Evolutionary conservation across 35 echinoderm and acorn worm genomes (phyloP).

Genomic region (Strongylocentrotus purpuratus): DNA sequence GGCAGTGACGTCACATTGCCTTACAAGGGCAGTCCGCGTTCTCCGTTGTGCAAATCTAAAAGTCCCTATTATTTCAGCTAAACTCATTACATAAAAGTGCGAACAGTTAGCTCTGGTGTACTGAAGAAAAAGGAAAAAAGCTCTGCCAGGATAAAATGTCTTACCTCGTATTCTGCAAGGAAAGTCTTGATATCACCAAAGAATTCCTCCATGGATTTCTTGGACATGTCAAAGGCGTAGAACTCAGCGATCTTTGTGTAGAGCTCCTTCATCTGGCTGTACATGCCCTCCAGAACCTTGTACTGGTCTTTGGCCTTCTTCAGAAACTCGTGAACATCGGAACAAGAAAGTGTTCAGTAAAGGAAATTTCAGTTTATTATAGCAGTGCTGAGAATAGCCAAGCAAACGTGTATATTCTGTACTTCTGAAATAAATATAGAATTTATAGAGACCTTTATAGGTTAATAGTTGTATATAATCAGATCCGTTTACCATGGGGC

Average conservation of each 20-base stretch:
- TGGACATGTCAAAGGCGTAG: slow-evolving; percentile 82
- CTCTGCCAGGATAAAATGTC: not conserved
- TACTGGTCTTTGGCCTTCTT: slow-evolving; percentile 73
- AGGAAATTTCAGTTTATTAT: not conserved
- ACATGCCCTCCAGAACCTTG: slow-evolving; percentile 86
- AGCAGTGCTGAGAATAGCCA: not conserved
- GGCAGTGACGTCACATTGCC: too few species aligned
- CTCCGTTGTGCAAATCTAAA: too few species aligned
- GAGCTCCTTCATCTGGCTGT: slow-evolving; percentile 80
- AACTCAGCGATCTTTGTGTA: slow-evolving; percentile 75
- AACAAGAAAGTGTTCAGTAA: slow-evolving; percentile 2
- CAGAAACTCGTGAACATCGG: slow-evolving; percentile 75
- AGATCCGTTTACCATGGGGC: too few species aligned
- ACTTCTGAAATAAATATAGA: too few species aligned
- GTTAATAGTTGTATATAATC: too few species aligned
- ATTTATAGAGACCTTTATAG: too few species aligned
- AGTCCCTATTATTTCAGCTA: too few species aligned
- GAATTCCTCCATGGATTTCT: slow-evolving; percentile 92
- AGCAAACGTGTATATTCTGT: not conserved
- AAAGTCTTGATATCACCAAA: slow-evolving; percentile 88
- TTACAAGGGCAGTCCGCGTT: too few species aligned
- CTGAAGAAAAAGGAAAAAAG: too few species aligned
- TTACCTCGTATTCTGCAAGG: slow-evolving; percentile 78
- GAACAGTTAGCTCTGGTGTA: too few species aligned
- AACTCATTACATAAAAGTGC: too few species aligned